Evolutionary conservation across 2,888 invertebrate genomes (phyloP).

Genomic region (Drosophila trichaetosa): DNA sequence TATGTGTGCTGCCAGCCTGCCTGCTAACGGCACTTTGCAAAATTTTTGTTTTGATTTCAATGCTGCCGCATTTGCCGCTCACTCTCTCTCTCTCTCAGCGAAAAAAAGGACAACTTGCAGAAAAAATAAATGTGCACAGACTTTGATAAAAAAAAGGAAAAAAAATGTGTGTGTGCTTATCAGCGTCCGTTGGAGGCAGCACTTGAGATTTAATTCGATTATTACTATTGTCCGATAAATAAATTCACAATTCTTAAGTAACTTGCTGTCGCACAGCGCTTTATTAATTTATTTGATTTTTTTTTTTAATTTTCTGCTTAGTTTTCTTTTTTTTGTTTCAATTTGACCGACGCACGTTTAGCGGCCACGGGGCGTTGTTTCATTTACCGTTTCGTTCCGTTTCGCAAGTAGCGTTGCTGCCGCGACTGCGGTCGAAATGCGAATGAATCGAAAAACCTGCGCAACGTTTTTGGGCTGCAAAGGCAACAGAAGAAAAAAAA

Average conservation of each 20-base stretch:
- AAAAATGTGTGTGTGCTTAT: slow-evolving; percentile 29
- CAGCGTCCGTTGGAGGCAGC: slow-evolving; percentile 4
- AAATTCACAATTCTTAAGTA: slow-evolving; percentile 6
- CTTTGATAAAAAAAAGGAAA: slow-evolving; percentile 22
- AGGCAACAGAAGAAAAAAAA: slow-evolving; percentile 30
- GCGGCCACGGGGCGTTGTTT: slow-evolving; percentile 71
- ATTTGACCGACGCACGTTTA: slow-evolving; percentile 58
- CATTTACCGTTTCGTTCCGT: slow-evolving; percentile 73
- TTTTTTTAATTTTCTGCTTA: slow-evolving; percentile 6
- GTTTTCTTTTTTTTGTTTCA: slow-evolving; percentile 20
- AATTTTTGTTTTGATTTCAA: slow-evolving; percentile 57
- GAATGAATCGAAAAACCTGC: slow-evolving; percentile 66
- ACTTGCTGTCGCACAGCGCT: slow-evolving; percentile 28
- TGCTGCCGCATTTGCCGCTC: slow-evolving; percentile 42
- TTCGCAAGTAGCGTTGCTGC: slow-evolving; percentile 66
- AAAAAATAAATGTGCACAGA: slow-evolving; percentile 42
- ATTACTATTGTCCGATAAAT: slow-evolving; percentile 2
- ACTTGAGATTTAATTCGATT: slow-evolving; percentile 4
- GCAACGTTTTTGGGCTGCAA: slow-evolving; percentile 47
- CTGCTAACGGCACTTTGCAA: slow-evolving; percentile 27
- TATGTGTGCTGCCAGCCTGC: slow-evolving; percentile 1
- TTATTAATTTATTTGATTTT: slow-evolving; percentile 26
- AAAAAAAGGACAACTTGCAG: slow-evolving; percentile 18
- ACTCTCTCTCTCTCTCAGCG: slow-evolving; percentile 26
- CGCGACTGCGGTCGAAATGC: slow-evolving; percentile 65